A percentile compares a stretch with the other conserved stretches of the same genome.
Conservation (phyloP, 92 coral and sea anemone species). For the Micromussa lordhowensis region DNA sequence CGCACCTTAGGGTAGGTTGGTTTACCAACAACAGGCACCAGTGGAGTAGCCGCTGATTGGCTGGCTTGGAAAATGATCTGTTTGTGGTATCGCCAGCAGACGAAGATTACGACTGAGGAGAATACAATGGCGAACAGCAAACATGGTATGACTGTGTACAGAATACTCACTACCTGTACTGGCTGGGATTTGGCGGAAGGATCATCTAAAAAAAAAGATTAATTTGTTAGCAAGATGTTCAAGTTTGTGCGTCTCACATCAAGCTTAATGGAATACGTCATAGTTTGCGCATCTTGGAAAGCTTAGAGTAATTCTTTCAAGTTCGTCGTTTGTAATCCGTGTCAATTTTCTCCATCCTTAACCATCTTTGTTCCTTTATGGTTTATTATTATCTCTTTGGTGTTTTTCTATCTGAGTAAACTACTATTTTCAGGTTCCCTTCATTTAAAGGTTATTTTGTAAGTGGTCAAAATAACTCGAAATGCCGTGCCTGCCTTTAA, state of each 20-base stretch:
- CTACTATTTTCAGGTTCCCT: too few relatives aligned
- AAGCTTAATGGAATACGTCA: too few relatives aligned
- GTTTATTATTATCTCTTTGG: too few relatives aligned
- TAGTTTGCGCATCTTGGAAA: too few relatives aligned
- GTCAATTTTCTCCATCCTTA: too few relatives aligned
- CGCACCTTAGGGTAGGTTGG: conserved; percentile 15
- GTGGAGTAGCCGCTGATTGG: conserved; percentile 75
- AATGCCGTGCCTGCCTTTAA: too few relatives aligned
- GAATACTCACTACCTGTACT: conserved; percentile 81
- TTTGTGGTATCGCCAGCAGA: conserved; percentile 93
- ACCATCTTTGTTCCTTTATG: too few relatives aligned
- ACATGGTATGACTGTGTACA: conserved; percentile 94
- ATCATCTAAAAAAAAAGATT: conserved; percentile 51
- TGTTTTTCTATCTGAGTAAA: too few relatives aligned
- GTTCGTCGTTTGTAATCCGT: too few relatives aligned
- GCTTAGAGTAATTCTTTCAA: too few relatives aligned
- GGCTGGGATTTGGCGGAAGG: conserved; percentile 37
- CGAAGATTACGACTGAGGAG: conserved; percentile 78
- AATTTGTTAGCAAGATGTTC: neutral
- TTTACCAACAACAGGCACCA: conserved; percentile 91
- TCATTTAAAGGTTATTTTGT: too few relatives aligned
- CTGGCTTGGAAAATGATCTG: conserved; percentile 79
- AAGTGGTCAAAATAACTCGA: too few relatives aligned
- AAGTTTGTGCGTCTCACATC: neutral
- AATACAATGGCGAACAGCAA: conserved; percentile 83